These are phyloP conservation scores for Drosophila subsilvestris DNA, from an alignment of 2,888 invertebrate species.

Conservation along the genomic window DNA sequence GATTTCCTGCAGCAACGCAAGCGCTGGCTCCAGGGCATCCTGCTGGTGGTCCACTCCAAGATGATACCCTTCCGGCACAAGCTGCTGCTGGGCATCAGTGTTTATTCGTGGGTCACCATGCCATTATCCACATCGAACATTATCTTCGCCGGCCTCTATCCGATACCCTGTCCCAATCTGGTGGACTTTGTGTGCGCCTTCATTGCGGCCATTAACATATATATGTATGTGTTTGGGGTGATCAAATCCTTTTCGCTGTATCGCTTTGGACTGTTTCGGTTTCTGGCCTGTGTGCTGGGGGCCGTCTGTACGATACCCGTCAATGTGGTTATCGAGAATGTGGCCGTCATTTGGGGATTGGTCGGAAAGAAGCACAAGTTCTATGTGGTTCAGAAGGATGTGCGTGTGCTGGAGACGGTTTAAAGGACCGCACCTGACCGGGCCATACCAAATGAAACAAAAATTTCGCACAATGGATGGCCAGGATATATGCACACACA, in stretches of 20 bases:
- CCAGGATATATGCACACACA: constrained; percentile 14
- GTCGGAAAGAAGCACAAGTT: constrained; percentile 98
- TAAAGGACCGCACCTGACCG: constrained; percentile 43
- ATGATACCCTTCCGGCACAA: constrained; percentile 92
- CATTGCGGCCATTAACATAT: constrained; percentile 96
- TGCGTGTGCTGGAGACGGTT: constrained; percentile 87
- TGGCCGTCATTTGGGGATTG: constrained; percentile 97
- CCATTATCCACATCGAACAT: constrained; percentile 96
- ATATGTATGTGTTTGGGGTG: constrained; percentile 99
- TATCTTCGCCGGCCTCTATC: constrained; percentile 92
- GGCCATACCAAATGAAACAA: constrained; percentile 28
- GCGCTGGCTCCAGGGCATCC: constrained; percentile 97
- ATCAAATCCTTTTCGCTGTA: constrained; percentile 96
- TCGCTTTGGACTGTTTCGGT: constrained; percentile 92
- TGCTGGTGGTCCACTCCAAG: constrained; percentile 94
- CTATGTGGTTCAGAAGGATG: constrained; percentile 97
- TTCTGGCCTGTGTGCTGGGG: constrained; percentile 91
- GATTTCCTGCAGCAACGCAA: constrained; percentile 98
- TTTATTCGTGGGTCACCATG: constrained; percentile 98
- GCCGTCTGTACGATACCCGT: constrained; percentile 96
- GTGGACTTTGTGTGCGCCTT: constrained; percentile 95
- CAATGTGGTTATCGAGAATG: constrained; percentile 96
- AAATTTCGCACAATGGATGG: constrained; percentile 28
- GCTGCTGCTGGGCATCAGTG: constrained; percentile 92
- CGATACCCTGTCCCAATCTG: constrained; percentile 92